phyloP scores from a whole-genome alignment of 2,113 vertebrate genomes.

The Lagopus muta region DNA sequence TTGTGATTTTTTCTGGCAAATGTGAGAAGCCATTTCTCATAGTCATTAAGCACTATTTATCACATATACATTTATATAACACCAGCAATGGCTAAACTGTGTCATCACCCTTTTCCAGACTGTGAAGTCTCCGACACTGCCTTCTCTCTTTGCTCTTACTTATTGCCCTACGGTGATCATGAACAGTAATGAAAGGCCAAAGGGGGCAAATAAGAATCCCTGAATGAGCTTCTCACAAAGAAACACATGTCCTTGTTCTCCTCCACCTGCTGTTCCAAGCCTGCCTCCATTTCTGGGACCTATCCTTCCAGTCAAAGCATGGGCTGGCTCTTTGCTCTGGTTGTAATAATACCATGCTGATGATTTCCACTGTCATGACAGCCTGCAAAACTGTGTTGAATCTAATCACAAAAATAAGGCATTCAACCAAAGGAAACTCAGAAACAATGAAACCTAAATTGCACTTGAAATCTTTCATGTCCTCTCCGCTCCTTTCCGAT shows the following conservation, averaged over 20 bases:
- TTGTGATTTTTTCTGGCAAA: constrained; percentile 26
- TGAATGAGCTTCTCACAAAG: accelerated
- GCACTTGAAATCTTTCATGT: neutral
- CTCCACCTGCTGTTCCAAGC: accelerated
- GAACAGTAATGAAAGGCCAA: neutral
- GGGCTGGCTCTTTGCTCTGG: too few relatives aligned
- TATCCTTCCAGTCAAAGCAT: neutral
- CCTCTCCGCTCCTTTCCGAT: neutral
- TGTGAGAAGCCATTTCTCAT: neutral
- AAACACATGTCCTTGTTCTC: accelerated
- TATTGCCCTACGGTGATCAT: neutral
- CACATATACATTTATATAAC: neutral
- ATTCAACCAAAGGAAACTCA: neutral
- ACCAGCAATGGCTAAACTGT: neutral
- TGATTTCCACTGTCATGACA: neutral
- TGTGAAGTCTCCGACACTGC: neutral
- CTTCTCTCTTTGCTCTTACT: neutral
- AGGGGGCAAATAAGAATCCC: neutral
- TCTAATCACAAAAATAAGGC: neutral
- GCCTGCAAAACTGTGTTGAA: neutral
- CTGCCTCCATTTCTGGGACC: neutral
- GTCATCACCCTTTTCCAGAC: neutral
- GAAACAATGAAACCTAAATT: neutral
- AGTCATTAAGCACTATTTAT: neutral
- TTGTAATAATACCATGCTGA: neutral